Percentiles rank a stretch among this genome's conserved stretches.
These are phyloP conservation scores for Zaprionus nigranus DNA, from an alignment of 1,140 invertebrate species.

Conservation along the genomic window DNA sequence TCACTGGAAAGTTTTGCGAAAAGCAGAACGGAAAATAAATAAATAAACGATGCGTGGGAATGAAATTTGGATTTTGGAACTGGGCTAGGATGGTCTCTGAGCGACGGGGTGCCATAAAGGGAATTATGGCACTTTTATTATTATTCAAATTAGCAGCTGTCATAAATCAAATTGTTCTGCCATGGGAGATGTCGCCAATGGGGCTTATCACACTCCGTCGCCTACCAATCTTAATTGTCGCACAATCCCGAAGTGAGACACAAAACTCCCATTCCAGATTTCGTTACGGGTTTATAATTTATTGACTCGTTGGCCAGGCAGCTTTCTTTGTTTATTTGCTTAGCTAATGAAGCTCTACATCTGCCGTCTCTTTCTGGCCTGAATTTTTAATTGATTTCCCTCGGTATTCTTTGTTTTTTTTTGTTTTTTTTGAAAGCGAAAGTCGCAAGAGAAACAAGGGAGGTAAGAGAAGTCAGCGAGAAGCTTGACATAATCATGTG, in stretches of 20 bases:
- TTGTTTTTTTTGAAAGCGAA: slow-evolving; percentile 45
- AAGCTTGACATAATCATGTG: slow-evolving; percentile 22
- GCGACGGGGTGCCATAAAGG: neutral
- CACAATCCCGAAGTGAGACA: neutral
- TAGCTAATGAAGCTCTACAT: slow-evolving; percentile 42
- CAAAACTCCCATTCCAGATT: neutral
- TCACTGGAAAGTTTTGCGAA: slow-evolving; percentile 54
- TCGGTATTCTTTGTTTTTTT: slow-evolving; percentile 5
- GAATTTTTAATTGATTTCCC: slow-evolving; percentile 63
- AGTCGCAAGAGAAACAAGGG: slow-evolving; percentile 6
- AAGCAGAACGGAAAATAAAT: slow-evolving; percentile 6
- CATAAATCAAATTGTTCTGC: neutral
- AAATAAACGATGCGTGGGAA: neutral
- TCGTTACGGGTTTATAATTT: slow-evolving; percentile 8
- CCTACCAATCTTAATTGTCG: too few species aligned
- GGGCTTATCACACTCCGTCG: neutral
- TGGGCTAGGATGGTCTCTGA: neutral
- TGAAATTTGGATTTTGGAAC: neutral
- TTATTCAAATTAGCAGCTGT: neutral
- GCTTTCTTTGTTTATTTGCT: slow-evolving; percentile 56
- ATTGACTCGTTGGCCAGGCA: slow-evolving; percentile 9
- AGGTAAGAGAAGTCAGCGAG: slow-evolving; percentile 8
- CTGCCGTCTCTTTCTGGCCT: slow-evolving; percentile 3
- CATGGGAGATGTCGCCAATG: neutral
- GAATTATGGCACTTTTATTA: neutral